phyloP scores from a whole-genome alignment of 2,113 vertebrate genomes.

The Rhinolophus sinicus region DNA sequence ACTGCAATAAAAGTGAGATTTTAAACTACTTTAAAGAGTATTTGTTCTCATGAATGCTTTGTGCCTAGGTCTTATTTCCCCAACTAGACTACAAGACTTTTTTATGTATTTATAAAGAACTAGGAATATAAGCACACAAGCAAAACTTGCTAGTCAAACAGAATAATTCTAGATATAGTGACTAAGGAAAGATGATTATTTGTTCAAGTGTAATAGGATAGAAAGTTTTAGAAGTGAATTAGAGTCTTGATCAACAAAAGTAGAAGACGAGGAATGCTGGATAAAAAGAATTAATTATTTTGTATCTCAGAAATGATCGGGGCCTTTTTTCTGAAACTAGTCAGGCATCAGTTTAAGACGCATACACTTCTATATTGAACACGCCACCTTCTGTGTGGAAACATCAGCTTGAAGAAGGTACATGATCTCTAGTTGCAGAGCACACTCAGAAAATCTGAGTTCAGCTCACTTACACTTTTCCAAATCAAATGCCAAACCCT shows the following conservation, averaged over 20 bases:
- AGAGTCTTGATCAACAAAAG: not conserved
- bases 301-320: not conserved
- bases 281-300: not conserved
- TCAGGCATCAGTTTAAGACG: not conserved
- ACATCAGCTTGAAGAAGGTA: not conserved
- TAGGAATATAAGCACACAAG: not conserved
- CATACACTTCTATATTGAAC: not conserved
- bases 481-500: constrained; percentile 49
- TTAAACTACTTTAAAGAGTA: constrained; percentile 10
- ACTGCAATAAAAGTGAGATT: not conserved
- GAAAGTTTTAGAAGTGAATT: not conserved
- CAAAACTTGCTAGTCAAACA: not conserved
- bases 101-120: not conserved
- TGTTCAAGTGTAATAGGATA: not conserved
- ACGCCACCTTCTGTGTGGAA: not conserved
- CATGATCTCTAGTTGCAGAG: not conserved
- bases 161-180: not conserved
- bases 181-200: not conserved
- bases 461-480: constrained; percentile 29
- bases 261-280: not conserved
- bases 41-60: not conserved
- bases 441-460: constrained; percentile 33
- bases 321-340: constrained; percentile 16
- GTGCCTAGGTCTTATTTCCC: not conserved
- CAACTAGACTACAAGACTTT: not conserved